These are phyloP conservation scores for Channallabes apus DNA, from an alignment of 2,797 vertebrate species.

Conservation along the genomic window DNA sequence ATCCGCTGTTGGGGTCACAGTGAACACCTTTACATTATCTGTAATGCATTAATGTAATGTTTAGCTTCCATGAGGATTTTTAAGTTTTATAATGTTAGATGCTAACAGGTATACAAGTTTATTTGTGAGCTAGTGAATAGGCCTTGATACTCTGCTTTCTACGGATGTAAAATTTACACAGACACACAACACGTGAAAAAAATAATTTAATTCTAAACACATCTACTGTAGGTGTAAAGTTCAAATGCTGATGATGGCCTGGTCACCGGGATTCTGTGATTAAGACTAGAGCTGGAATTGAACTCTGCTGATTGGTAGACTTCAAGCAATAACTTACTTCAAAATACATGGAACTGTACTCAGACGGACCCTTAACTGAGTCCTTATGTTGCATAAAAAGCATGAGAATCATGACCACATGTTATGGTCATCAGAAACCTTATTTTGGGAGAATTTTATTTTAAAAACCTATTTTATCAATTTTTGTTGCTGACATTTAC, in stretches of 20 bases:
- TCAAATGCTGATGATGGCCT: background rate
- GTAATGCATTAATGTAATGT: background rate
- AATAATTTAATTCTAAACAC: background rate
- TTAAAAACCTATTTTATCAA: background rate
- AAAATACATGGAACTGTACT: slow-evolving; percentile 36
- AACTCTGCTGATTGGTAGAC: background rate
- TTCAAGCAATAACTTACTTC: background rate
- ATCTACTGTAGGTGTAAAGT: background rate
- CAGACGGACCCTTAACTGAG: background rate
- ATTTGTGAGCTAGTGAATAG: background rate
- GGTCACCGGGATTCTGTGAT: background rate
- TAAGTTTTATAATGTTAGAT: background rate
- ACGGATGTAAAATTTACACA: background rate
- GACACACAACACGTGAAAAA: background rate
- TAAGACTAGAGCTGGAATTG: background rate
- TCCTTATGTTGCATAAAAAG: background rate
- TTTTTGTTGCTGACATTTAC: background rate
- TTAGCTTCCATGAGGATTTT: background rate
- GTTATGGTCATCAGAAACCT: background rate
- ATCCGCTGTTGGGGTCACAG: background rate
- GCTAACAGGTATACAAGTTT: background rate
- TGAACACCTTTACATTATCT: background rate
- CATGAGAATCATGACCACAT: background rate
- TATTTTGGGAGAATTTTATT: background rate
- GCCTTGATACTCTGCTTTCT: background rate